These are phyloP conservation scores for Vanessa atalanta DNA, from an alignment of 1,140 invertebrate species.

Conservation along the genomic window DNA sequence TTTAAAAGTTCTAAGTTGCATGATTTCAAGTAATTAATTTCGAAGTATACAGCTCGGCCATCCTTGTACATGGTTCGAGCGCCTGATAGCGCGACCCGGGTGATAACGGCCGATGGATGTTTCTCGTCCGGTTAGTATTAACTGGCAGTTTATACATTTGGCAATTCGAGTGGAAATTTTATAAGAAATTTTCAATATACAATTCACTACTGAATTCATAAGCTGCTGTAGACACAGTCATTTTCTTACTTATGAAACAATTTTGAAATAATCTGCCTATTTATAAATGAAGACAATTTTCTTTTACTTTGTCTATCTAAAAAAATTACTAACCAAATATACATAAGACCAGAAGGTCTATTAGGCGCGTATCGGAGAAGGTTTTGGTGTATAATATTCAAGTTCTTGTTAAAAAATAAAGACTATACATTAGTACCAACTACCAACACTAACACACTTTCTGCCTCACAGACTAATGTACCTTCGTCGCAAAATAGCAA, in stretches of 20 bases:
- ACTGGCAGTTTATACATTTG: slow-evolving; percentile 1
- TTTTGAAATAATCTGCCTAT: too few relatives aligned
- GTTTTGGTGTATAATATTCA: too few relatives aligned
- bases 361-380: too few relatives aligned
- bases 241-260: not conserved
- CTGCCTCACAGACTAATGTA: slow-evolving; percentile 12
- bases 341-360: too few relatives aligned
- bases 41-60: not conserved
- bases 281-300: too few relatives aligned
- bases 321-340: too few relatives aligned
- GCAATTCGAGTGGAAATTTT: not conserved
- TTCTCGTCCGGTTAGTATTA: slow-evolving; percentile 16
- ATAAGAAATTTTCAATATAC: not conserved
- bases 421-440: not conserved
- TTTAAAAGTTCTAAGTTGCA: not conserved
- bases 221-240: too few relatives aligned
- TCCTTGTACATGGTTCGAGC: slow-evolving; percentile 14
- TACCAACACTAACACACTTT: not conserved
- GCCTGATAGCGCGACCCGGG: slow-evolving; percentile 11
- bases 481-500: not conserved
- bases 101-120: slow-evolving; percentile 21
- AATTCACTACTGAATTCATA: not conserved
- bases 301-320: too few relatives aligned
- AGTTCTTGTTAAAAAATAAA: too few relatives aligned
- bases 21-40: slow-evolving; percentile 1